Conservation (phyloP, 2,888 invertebrate species). For the Hydrotaea cyrtoneurina region DNA sequence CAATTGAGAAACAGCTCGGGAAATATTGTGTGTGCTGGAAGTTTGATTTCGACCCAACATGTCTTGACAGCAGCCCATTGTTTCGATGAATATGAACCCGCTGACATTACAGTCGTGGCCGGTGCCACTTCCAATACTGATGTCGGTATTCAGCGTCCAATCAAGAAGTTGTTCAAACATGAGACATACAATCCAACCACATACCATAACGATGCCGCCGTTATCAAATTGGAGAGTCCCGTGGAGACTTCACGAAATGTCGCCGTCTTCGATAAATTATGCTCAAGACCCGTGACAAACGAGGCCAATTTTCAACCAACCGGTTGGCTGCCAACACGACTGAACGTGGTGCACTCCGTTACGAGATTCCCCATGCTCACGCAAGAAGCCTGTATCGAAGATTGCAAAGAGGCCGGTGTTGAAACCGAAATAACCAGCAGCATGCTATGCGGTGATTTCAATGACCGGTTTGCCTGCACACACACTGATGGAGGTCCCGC, state of each 20-base stretch:
- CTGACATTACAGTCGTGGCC: background rate
- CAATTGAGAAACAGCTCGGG: background rate
- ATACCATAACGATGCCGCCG: background rate
- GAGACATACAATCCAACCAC: background rate
- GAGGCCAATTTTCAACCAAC: background rate
- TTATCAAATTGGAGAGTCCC: background rate
- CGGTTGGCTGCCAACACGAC: background rate
- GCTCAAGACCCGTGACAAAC: background rate
- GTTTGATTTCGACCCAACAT: background rate
- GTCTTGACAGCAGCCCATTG: conserved; percentile 17
- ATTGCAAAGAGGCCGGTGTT: background rate
- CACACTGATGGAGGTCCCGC: background rate
- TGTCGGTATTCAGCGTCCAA: background rate
- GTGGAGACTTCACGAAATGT: background rate
- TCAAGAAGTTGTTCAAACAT: background rate
- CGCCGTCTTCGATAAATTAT: background rate
- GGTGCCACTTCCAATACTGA: background rate
- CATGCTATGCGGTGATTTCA: background rate
- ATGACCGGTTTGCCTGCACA: background rate
- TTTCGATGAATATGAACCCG: background rate
- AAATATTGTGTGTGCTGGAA: background rate
- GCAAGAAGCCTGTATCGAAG: background rate
- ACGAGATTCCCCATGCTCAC: background rate
- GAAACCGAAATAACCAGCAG: background rate
- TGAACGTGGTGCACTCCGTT: background rate